Evolutionary conservation across 2,113 vertebrate genomes (phyloP), one percentile per base, ranked within the genome.

Genomic region (Ardeotis arabs): DNA sequence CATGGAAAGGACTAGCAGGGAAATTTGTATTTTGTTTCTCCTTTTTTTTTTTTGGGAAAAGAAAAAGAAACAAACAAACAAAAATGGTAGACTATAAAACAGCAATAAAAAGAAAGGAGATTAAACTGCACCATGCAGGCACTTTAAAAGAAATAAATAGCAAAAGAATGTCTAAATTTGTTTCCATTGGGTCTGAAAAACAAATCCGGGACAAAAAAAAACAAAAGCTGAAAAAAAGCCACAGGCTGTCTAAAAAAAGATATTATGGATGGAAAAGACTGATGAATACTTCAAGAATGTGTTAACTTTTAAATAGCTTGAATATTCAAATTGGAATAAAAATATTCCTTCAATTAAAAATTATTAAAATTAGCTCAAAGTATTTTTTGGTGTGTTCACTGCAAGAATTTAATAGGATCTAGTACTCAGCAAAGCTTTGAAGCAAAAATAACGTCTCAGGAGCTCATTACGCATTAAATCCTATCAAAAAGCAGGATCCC

Each of bases 321-420:
- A 97, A 97, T 96, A 97, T 96, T 97, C 95, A 97, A 94, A 97
- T 95, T 89, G 84, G 91, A 94, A 96, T 95, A 96, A 96, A 97
- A 95, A 96, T 96, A 96, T 90, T 96, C 73, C 92, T 97, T 97
- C 95, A 97, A 97, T 96, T 96, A 97, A 97, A 97, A 97, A 97
- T 95, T 97, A 96, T 96, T 97, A 96, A 96, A 97, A 96, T 96
- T 90, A 96, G 95, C 96, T 96, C 96, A 95, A 94, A 95, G 95
- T 97, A 94, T 81, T 96, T 95, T 97, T 96, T 94, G 69, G 94
- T 92, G 74, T 95, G 92, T 81, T 97, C 95, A 87, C 67, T 94
- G 92, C 84, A 68, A 95, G 91, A 96, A 94, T 97, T 97, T 97
- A 97, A 97, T 97, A 97, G 87, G 96, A 96, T 97, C 93, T 94